A percentile compares a stretch with the other conserved stretches of the same genome.
Evolutionary conservation across 2,113 vertebrate species (phyloP).

Genomic region (Pterocles orientalis): DNA sequence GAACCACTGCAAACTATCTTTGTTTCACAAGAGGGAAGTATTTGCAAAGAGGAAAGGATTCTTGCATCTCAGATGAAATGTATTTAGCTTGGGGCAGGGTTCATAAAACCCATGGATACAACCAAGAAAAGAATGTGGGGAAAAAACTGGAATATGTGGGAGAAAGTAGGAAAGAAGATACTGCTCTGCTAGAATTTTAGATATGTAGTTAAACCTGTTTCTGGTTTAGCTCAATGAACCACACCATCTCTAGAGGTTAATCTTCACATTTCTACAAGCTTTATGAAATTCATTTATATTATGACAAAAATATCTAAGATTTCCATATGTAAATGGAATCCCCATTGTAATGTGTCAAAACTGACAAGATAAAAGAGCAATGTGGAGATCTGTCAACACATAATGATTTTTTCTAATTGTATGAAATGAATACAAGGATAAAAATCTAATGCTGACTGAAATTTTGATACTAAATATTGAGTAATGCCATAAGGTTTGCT

Average conservation of each 20-base stretch:
- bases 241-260: neutral
- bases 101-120: neutral
- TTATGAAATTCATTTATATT: neutral
- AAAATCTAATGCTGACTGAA: neutral
- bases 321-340: neutral
- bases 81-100: neutral
- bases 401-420: neutral
- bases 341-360: neutral
- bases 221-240: neutral
- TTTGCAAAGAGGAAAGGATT: neutral
- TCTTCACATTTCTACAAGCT: neutral
- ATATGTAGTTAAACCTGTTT: neutral
- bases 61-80: neutral
- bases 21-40: neutral
- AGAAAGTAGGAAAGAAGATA: neutral
- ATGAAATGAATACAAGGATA: fast-evolving
- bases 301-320: neutral
- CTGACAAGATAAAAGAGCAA: neutral
- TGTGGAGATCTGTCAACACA: neutral
- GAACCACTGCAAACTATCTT: neutral
- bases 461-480: neutral
- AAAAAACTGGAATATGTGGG: neutral
- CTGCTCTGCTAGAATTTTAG: neutral
- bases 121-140: neutral
- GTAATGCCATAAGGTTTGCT: neutral